Evolutionary conservation across 2,888 invertebrate species (phyloP).

Genomic region (Ornithoptera alexandrae): DNA sequence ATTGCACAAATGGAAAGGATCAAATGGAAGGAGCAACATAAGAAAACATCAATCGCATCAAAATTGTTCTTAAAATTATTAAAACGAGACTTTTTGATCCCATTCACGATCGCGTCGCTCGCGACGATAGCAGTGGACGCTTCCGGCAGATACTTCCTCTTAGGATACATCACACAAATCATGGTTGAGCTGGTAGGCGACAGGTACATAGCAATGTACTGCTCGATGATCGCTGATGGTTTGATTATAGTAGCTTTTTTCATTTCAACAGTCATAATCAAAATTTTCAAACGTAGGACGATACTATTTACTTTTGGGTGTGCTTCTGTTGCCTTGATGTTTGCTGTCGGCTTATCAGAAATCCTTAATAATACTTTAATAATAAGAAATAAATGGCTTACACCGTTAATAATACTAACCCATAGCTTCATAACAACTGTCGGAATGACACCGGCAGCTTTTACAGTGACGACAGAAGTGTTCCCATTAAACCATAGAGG

Average conservation of each 20-base stretch:
- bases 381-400: slow-evolving; percentile 37
- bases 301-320: slow-evolving; percentile 42
- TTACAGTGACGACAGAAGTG: slow-evolving; percentile 45
- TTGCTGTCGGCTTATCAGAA: slow-evolving; percentile 38
- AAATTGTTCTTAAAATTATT: slow-evolving; percentile 33
- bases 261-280: slow-evolving; percentile 41
- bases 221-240: slow-evolving; percentile 44
- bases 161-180: slow-evolving; percentile 46
- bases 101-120: slow-evolving; percentile 40
- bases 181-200: slow-evolving; percentile 42
- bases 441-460: slow-evolving; percentile 43
- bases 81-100: slow-evolving; percentile 43
- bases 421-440: slow-evolving; percentile 41
- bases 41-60: background rate
- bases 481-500: slow-evolving; percentile 51
- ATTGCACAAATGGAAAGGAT: slow-evolving; percentile 34
- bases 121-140: slow-evolving; percentile 44
- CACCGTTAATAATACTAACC: slow-evolving; percentile 41
- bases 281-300: slow-evolving; percentile 41
- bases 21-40: slow-evolving; percentile 2
- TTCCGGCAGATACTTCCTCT: slow-evolving; percentile 45
- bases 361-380: slow-evolving; percentile 36
- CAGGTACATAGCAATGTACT: slow-evolving; percentile 42
- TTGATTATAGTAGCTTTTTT: slow-evolving; percentile 39
- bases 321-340: slow-evolving; percentile 40